Evolutionary conservation across 2,888 invertebrate species (phyloP).

Genomic region (Meandrusa payeni): DNA sequence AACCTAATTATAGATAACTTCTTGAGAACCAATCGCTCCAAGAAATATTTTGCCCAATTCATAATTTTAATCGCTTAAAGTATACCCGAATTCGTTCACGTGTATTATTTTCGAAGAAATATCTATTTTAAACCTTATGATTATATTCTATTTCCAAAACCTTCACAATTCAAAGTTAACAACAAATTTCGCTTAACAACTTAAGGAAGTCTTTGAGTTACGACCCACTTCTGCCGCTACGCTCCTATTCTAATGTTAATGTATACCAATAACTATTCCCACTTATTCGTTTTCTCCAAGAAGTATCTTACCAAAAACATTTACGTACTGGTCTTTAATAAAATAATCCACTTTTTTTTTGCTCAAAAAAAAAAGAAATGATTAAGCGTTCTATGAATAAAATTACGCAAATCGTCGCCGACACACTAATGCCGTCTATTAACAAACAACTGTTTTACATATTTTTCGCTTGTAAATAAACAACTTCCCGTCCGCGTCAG

Average conservation of each 20-base stretch:
- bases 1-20: too few relatives aligned
- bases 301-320: slow-evolving; percentile 4
- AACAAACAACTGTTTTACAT: slow-evolving; percentile 10
- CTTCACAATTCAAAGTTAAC: background rate
- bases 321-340: slow-evolving; percentile 16
- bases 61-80: too few relatives aligned
- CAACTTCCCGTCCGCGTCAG: slow-evolving; percentile 8
- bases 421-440: slow-evolving; percentile 13
- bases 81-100: too few relatives aligned
- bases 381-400: slow-evolving; percentile 19
- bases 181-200: slow-evolving; percentile 5
- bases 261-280: slow-evolving; percentile 12
- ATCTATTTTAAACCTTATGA: too few relatives aligned
- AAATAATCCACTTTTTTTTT: slow-evolving; percentile 18
- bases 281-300: slow-evolving; percentile 14
- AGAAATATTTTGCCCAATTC: too few relatives aligned
- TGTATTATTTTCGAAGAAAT: too few relatives aligned
- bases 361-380: slow-evolving; percentile 10
- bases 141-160: background rate
- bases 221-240: background rate
- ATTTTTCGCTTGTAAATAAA: slow-evolving; percentile 19
- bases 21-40: too few relatives aligned
- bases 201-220: slow-evolving; percentile 5
- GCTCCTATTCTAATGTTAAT: slow-evolving; percentile 12
- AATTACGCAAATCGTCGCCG: slow-evolving; percentile 13